Evolutionary conservation across 2,888 invertebrate genomes (phyloP).

Genomic region (Drosophila bunnanda): DNA sequence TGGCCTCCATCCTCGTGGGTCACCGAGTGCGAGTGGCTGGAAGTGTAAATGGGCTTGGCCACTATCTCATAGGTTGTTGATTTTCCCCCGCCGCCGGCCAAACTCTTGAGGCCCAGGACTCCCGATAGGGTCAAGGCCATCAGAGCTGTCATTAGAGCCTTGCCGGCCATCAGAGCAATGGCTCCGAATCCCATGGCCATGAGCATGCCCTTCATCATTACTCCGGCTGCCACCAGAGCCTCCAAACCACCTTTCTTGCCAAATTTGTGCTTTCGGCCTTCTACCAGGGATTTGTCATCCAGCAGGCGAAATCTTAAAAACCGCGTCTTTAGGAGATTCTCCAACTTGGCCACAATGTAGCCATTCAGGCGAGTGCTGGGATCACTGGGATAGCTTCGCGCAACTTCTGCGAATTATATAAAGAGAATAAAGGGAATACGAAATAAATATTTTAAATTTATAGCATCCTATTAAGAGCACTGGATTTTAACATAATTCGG

Average conservation of each 20-base stretch:
- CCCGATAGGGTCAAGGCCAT: slow-evolving; percentile 92
- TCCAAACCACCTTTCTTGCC: slow-evolving; percentile 86
- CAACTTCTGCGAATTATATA: slow-evolving; percentile 86
- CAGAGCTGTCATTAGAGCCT: slow-evolving; percentile 92
- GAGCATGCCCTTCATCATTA: slow-evolving; percentile 90
- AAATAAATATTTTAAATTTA: neutral
- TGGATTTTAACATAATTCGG: neutral
- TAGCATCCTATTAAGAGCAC: too few relatives aligned
- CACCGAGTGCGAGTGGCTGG: slow-evolving; percentile 87
- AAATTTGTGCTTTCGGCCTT: slow-evolving; percentile 86
- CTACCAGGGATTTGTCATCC: slow-evolving; percentile 86
- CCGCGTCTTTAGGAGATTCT: slow-evolving; percentile 90
- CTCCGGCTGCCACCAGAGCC: slow-evolving; percentile 86
- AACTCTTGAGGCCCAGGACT: slow-evolving; percentile 90
- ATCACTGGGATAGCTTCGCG: slow-evolving; percentile 90
- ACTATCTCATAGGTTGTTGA: slow-evolving; percentile 94
- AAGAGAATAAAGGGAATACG: neutral
- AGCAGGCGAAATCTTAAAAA: slow-evolving; percentile 90
- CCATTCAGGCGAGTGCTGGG: slow-evolving; percentile 91
- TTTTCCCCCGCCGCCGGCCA: slow-evolving; percentile 89
- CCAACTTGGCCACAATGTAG: slow-evolving; percentile 89
- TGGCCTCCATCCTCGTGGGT: slow-evolving; percentile 87
- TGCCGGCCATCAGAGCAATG: slow-evolving; percentile 91
- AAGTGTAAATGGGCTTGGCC: slow-evolving; percentile 91
- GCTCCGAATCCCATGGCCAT: slow-evolving; percentile 91